These are phyloP conservation scores for Triplophysa rosa DNA, from an alignment of 2,113 vertebrate genomes.

Conservation along the genomic window DNA sequence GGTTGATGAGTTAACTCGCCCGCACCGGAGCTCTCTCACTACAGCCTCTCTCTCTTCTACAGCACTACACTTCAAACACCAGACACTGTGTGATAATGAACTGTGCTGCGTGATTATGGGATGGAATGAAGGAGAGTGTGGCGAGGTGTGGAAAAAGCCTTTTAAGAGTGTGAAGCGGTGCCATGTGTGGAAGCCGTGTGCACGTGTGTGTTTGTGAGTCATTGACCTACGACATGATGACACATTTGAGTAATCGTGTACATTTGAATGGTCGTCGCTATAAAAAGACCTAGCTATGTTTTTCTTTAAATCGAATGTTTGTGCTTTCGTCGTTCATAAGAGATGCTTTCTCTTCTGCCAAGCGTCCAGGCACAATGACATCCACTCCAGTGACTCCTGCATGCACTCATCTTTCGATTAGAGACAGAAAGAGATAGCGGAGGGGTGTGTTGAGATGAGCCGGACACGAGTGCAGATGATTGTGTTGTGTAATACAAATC, in stretches of 20 bases:
- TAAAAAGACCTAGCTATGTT: no score
- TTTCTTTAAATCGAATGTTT: no score
- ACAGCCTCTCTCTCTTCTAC: not conserved
- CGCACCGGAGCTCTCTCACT: not conserved
- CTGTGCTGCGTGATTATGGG: not conserved
- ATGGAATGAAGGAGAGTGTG: not conserved
- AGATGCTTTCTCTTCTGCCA: not conserved
- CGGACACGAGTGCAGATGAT: conserved; percentile 16
- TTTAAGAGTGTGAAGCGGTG: not conserved
- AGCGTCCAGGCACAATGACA: conserved; percentile 30
- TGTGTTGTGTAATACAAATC: conserved; percentile 33
- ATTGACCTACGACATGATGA: no score
- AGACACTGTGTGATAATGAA: conserved; percentile 19
- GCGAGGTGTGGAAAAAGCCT: not conserved
- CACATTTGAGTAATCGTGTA: no score
- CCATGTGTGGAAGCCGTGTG: no score
- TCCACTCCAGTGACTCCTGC: conserved; percentile 22
- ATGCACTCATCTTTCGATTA: conserved; percentile 24
- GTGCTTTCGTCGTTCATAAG: not conserved
- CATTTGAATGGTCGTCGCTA: no score
- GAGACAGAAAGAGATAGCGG: not conserved
- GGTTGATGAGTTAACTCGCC: conserved; percentile 20
- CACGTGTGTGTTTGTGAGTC: no score
- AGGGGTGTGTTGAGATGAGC: not conserved
- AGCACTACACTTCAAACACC: not conserved